Conservation (phyloP, 1,140 invertebrate species). For the Eubasilissa regina region DNA sequence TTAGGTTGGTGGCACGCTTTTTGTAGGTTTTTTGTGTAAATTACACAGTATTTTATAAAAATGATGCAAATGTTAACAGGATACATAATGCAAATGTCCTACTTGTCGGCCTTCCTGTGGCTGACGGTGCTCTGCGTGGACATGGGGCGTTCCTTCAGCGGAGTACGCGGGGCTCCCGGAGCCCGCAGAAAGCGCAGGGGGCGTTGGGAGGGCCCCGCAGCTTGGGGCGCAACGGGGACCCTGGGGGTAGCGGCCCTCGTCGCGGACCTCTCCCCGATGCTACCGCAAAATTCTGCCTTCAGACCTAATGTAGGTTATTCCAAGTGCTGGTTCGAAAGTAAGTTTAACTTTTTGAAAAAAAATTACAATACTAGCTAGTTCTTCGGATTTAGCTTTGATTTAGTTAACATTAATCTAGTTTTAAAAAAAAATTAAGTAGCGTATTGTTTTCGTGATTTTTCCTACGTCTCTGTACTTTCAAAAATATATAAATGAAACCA, state of each 20-base stretch:
- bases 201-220: not conserved
- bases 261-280: not conserved
- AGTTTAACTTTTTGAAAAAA: not conserved
- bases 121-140: not conserved
- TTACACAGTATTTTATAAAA: too few species aligned
- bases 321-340: conserved; percentile 12
- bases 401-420: too few species aligned
- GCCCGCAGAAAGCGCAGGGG: not conserved
- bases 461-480: too few species aligned
- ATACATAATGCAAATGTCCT: not conserved
- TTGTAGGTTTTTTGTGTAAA: too few species aligned
- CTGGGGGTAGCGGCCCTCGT: not conserved
- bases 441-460: too few species aligned
- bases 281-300: not conserved
- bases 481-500: too few species aligned
- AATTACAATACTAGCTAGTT: not conserved
- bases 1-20: not conserved
- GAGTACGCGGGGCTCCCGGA: not conserved
- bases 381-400: not conserved
- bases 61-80: too few species aligned
- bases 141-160: conserved; percentile 8
- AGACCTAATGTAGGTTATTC: not conserved
- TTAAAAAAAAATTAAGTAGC: too few species aligned
- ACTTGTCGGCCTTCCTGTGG: not conserved
- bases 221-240: not conserved